Conservation (phyloP, 1,140 invertebrate species). For the Cyclina sinensis region DNA sequence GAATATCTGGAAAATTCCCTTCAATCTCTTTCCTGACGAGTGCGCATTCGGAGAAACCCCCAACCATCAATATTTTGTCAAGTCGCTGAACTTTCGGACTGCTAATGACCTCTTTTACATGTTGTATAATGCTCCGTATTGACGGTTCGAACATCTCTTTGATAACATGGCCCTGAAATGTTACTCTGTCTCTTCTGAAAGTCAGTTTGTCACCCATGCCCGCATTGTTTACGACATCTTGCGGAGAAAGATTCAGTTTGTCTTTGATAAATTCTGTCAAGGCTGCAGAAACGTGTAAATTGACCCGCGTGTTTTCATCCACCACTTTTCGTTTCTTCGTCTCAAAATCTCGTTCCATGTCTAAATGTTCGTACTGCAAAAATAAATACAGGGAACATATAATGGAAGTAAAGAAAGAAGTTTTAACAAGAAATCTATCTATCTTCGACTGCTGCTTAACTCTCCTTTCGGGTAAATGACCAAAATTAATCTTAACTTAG, state of each 20-base stretch:
- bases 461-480: too few relatives aligned
- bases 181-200: slow-evolving; percentile 37
- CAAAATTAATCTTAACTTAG: too few relatives aligned
- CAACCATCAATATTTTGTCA: slow-evolving; percentile 72
- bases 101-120: slow-evolving; percentile 65
- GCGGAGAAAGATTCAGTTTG: background rate
- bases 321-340: slow-evolving; percentile 66
- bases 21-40: slow-evolving; percentile 62
- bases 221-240: slow-evolving; percentile 24
- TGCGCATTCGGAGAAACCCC: slow-evolving; percentile 70
- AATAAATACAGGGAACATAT: too few relatives aligned
- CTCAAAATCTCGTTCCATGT: slow-evolving; percentile 73
- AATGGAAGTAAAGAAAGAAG: too few relatives aligned
- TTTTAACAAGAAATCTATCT: too few relatives aligned
- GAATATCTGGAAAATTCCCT: slow-evolving; percentile 58
- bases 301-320: slow-evolving; percentile 42
- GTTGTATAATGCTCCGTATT: slow-evolving; percentile 60
- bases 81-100: slow-evolving; percentile 43
- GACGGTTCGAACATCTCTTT: slow-evolving; percentile 62
- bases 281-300: slow-evolving; percentile 65
- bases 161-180: slow-evolving; percentile 15
- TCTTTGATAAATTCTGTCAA: slow-evolving; percentile 66
- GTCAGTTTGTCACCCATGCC: slow-evolving; percentile 40
- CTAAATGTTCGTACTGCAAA: slow-evolving; percentile 54
- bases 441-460: too few relatives aligned